These are phyloP conservation scores for Brevimyrus niger DNA, from an alignment of 2,113 vertebrate species.

Conservation along the genomic window DNA sequence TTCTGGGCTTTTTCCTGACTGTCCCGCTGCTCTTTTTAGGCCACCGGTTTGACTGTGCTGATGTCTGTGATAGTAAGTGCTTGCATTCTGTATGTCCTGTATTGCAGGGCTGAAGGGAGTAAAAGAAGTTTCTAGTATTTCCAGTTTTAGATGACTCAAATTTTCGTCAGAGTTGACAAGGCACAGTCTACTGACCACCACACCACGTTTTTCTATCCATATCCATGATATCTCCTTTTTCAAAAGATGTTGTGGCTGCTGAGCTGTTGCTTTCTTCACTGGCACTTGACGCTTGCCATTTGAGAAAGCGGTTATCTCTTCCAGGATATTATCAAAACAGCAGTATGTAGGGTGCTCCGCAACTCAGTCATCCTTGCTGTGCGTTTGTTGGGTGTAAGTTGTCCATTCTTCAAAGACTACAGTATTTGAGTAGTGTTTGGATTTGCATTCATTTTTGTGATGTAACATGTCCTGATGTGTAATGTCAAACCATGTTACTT, in stretches of 20 bases:
- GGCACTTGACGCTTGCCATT: neutral
- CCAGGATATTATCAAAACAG: neutral
- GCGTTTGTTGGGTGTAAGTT: neutral
- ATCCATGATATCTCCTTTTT: neutral
- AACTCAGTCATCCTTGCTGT: neutral
- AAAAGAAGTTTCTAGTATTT: neutral
- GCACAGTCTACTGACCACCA: neutral
- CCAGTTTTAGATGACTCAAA: neutral
- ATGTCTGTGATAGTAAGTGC: neutral
- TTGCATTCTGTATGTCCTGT: neutral
- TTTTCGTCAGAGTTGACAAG: neutral
- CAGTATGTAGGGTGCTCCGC: neutral
- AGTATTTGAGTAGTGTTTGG: neutral
- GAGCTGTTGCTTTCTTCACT: neutral
- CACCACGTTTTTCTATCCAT: neutral
- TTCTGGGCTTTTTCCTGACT: neutral
- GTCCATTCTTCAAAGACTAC: neutral
- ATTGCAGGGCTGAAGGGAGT: neutral
- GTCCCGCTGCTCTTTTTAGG: neutral
- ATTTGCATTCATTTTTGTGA: neutral
- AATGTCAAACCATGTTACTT: neutral
- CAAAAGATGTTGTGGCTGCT: neutral
- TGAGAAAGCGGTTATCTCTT: neutral
- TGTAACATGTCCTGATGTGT: neutral
- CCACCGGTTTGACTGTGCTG: neutral